Percentiles rank a stretch among this genome's conserved stretches.
These are phyloP conservation scores for Cirrhinus molitorella DNA, from an alignment of 2,797 vertebrate species.

Conservation along the genomic window DNA sequence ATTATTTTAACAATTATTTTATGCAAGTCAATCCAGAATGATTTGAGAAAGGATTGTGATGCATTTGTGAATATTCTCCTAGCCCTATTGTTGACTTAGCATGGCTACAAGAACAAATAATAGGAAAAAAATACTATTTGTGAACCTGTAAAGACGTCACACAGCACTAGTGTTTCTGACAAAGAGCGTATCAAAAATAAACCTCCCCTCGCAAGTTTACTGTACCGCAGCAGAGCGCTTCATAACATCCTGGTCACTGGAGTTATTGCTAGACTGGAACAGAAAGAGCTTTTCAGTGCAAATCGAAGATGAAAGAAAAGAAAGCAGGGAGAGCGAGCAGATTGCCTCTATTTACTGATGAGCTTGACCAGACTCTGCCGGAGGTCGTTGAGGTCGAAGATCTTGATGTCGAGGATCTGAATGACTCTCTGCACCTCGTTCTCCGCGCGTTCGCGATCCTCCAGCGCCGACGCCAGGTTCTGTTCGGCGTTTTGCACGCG, in stretches of 20 bases:
- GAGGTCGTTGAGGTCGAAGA: conserved; percentile 94
- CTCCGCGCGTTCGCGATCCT: conserved; percentile 85
- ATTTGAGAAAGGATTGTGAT: too few species aligned
- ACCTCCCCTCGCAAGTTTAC: neutral
- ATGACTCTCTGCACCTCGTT: conserved; percentile 86
- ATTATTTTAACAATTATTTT: too few species aligned
- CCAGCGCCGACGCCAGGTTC: conserved; percentile 76
- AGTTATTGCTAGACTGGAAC: conserved; percentile 20
- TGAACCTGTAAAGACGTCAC: neutral
- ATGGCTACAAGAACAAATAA: too few species aligned
- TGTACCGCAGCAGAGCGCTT: neutral
- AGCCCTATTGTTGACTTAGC: too few species aligned
- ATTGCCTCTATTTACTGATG: conserved; percentile 80
- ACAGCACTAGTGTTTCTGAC: neutral
- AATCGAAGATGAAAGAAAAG: neutral
- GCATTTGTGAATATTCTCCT: too few species aligned
- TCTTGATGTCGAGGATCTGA: conserved; percentile 93
- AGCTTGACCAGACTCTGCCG: conserved; percentile 92
- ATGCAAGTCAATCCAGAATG: too few species aligned
- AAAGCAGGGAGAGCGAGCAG: neutral
- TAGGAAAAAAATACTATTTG: neutral
- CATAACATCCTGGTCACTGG: neutral
- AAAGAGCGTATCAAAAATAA: conserved; percentile 19
- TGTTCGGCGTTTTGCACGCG: conserved; percentile 87
- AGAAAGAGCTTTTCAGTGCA: conserved; percentile 5